Evolutionary conservation across 2,113 vertebrate species (phyloP).

Genomic region (Riparia riparia): DNA sequence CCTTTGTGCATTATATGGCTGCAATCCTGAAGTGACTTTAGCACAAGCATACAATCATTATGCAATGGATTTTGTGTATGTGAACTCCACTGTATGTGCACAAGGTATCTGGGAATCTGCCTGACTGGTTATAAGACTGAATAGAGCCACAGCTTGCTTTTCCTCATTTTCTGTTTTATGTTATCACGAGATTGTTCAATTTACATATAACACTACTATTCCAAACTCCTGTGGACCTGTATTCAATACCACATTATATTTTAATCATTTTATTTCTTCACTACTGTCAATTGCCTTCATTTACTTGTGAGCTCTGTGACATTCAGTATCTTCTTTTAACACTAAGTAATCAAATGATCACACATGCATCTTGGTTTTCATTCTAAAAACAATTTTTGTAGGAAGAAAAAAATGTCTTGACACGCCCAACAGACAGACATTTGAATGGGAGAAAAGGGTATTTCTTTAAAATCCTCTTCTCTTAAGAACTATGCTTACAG

Average conservation of each 20-base stretch:
- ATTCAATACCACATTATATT: not conserved
- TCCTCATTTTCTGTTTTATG: not conserved
- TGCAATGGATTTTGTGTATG: not conserved
- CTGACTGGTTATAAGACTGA: not conserved
- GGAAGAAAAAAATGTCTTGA: not conserved
- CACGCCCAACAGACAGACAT: not conserved
- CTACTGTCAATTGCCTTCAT: not conserved
- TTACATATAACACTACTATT: not conserved
- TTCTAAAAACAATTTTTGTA: not conserved
- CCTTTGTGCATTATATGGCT: not conserved
- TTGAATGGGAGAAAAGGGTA: not conserved
- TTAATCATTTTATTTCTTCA: not conserved
- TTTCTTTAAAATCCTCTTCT: not conserved
- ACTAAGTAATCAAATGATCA: not conserved
- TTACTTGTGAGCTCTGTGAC: not conserved
- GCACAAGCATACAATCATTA: rapidly evolving
- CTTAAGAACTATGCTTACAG: not conserved
- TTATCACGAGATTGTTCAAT: not conserved
- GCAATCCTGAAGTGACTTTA: not conserved
- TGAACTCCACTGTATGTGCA: not conserved
- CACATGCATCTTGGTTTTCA: not conserved
- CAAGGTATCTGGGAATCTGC: not conserved
- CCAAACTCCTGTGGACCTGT: not conserved
- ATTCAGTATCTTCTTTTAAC: not conserved
- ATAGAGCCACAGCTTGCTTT: not conserved